Percentiles rank a stretch among this genome's conserved stretches.
These are phyloP conservation scores for Mythimna lalbum DNA, from an alignment of 2,888 invertebrate species.

Conservation along the genomic window DNA sequence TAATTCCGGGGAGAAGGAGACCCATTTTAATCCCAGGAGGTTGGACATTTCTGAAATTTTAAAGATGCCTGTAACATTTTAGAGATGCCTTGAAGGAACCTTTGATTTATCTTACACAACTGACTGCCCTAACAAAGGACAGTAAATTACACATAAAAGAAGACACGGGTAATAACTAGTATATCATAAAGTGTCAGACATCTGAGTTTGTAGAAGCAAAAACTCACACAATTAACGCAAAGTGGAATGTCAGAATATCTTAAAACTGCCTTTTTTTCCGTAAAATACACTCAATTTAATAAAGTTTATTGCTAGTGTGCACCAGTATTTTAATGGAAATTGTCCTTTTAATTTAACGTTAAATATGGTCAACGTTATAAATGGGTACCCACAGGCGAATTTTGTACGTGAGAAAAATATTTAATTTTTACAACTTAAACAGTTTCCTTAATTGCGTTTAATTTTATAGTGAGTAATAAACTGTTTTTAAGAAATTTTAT, in stretches of 20 bases:
- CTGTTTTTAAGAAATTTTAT: slow-evolving; percentile 40
- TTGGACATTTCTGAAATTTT: no score
- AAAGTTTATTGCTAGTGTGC: slow-evolving; percentile 19
- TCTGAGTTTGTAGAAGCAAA: neutral
- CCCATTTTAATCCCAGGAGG: no score
- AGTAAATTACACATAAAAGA: neutral
- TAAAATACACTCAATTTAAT: slow-evolving; percentile 13
- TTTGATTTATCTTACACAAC: no score
- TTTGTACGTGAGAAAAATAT: slow-evolving; percentile 50
- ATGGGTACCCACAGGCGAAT: slow-evolving; percentile 4
- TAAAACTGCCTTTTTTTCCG: slow-evolving; percentile 2
- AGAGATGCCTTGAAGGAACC: no score
- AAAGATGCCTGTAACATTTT: no score
- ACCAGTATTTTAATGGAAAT: slow-evolving; percentile 29
- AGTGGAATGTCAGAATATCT: slow-evolving; percentile 1
- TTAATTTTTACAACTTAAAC: slow-evolving; percentile 37
- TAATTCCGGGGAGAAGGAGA: no score
- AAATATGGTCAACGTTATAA: slow-evolving; percentile 38
- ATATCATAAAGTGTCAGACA: neutral
- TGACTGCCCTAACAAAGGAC: no score
- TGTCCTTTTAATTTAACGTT: slow-evolving; percentile 34
- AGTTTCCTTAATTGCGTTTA: slow-evolving; percentile 65
- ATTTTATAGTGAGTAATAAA: slow-evolving; percentile 61
- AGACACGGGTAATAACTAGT: neutral
- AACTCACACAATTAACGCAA: slow-evolving; percentile 17